Percentiles rank a stretch among this genome's conserved stretches.
phyloP scores from a whole-genome alignment of 2,888 invertebrate species.

The Amphiduros pacificus region DNA sequence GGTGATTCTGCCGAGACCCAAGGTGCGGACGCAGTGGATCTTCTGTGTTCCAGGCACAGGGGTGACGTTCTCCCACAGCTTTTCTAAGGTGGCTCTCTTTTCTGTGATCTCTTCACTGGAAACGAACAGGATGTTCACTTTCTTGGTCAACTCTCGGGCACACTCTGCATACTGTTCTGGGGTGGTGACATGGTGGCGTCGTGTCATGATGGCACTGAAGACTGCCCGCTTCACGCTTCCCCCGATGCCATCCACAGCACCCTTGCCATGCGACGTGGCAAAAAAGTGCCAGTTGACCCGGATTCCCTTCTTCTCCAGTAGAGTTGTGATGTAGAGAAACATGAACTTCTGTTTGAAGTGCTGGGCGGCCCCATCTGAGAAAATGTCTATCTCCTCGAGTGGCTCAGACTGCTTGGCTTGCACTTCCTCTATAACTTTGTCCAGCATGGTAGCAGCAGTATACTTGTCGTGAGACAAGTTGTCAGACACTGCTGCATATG shows the following conservation, averaged over 20 bases:
- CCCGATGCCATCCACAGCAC: background rate
- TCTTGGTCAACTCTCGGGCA: too few species aligned
- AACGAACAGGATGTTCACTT: too few species aligned
- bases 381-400: background rate
- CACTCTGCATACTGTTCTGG: too few species aligned
- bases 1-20: too few species aligned
- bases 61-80: too few species aligned
- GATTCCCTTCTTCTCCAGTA: background rate
- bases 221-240: background rate
- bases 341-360: conserved; percentile 2
- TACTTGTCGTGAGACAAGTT: background rate
- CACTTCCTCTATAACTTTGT: background rate
- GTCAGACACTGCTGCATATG: background rate
- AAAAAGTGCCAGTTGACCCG: background rate
- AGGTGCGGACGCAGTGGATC: too few species aligned
- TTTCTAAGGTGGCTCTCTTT: too few species aligned
- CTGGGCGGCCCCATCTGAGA: background rate
- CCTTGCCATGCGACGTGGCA: background rate
- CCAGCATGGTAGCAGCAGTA: background rate
- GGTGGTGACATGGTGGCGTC: too few species aligned
- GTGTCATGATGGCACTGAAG: too few species aligned
- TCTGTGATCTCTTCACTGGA: too few species aligned
- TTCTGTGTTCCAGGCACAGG: too few species aligned
- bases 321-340: background rate
- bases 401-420: background rate